These are phyloP conservation scores for Harmothoe impar DNA, from an alignment of 2,888 invertebrate genomes.

Conservation along the genomic window DNA sequence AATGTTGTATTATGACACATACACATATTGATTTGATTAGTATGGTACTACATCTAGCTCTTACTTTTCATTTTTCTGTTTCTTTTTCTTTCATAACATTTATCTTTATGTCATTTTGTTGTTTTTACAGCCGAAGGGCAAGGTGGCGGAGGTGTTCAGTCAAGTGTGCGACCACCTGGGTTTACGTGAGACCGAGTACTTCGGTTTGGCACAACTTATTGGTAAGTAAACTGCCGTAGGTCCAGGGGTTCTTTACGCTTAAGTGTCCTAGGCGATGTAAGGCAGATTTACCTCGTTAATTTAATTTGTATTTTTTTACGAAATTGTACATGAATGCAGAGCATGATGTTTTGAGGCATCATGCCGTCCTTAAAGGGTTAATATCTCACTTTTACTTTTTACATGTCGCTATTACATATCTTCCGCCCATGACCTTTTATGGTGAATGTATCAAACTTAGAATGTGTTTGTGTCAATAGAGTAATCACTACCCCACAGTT, in stretches of 20 bases:
- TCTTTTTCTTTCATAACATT: neutral
- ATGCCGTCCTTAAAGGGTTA: too few species aligned
- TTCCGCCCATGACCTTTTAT: too few species aligned
- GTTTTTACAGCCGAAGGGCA: conserved; percentile 86
- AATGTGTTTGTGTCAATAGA: too few species aligned
- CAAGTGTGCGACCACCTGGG: conserved; percentile 92
- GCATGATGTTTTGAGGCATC: too few species aligned
- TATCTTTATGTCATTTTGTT: neutral
- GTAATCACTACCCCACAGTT: too few species aligned
- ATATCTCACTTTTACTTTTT: too few species aligned
- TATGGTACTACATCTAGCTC: too few species aligned
- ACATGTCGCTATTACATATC: too few species aligned
- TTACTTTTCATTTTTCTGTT: neutral
- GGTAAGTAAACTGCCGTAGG: conserved; percentile 88
- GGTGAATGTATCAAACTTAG: too few species aligned
- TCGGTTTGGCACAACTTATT: conserved; percentile 92
- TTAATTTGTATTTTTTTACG: neutral
- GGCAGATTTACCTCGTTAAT: neutral
- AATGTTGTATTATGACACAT: too few species aligned
- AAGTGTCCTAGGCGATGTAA: neutral
- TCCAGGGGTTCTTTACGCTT: neutral
- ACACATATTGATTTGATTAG: too few species aligned
- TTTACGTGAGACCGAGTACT: conserved; percentile 92
- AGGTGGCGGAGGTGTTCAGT: conserved; percentile 92
- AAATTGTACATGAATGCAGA: neutral